Evolutionary conservation across 2,888 invertebrate genomes (phyloP).

Genomic region (Hemaris fuciformis): DNA sequence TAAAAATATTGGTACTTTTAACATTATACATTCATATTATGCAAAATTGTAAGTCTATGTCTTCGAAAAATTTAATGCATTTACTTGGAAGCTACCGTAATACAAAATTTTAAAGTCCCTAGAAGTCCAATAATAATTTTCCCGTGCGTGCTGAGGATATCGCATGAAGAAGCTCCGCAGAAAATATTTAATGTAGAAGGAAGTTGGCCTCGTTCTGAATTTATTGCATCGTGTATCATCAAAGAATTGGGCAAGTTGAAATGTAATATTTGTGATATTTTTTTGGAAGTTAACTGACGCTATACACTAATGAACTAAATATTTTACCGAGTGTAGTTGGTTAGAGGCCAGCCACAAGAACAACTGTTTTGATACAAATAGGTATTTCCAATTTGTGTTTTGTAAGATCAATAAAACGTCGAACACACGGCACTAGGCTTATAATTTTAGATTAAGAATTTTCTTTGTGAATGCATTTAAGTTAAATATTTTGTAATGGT

Average conservation of each 20-base stretch:
- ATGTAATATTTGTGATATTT: neutral
- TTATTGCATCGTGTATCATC: constrained; percentile 9
- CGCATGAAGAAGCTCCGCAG: constrained; percentile 17
- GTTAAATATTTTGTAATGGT: too few relatives aligned
- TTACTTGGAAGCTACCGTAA: neutral
- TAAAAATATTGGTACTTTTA: too few relatives aligned
- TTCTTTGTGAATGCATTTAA: too few relatives aligned
- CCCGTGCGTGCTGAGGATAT: constrained; percentile 14
- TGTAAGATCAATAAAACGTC: too few relatives aligned
- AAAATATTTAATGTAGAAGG: constrained; percentile 25
- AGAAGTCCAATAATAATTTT: constrained; percentile 15
- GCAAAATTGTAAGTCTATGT: neutral
- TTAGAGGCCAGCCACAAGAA: too few relatives aligned
- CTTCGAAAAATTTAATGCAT: neutral
- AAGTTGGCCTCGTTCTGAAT: constrained; percentile 28
- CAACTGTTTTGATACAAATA: too few relatives aligned
- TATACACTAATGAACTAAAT: too few relatives aligned
- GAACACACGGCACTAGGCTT: too few relatives aligned
- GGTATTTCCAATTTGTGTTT: too few relatives aligned
- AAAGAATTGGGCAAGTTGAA: neutral
- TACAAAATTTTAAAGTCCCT: neutral
- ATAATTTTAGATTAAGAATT: too few relatives aligned
- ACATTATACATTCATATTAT: neutral
- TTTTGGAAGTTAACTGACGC: neutral
- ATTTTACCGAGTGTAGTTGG: too few relatives aligned